These are phyloP conservation scores for Cyrtodaria siliqua DNA, from an alignment of 2,888 invertebrate genomes.

Conservation along the genomic window DNA sequence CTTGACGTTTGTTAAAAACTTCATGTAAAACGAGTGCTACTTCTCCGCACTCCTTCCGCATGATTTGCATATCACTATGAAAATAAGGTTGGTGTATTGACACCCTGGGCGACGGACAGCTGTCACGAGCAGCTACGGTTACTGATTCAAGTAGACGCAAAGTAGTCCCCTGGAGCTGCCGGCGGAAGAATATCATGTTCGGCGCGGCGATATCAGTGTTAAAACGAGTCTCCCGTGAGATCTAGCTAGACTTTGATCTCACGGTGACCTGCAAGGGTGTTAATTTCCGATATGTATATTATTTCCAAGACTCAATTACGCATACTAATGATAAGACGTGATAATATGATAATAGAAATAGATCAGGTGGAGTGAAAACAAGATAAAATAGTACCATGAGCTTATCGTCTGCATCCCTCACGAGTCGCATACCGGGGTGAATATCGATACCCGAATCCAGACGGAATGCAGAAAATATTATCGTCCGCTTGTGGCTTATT, in stretches of 20 bases:
- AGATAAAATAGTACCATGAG: neutral
- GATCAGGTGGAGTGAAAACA: constrained; percentile 13
- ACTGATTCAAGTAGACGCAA: constrained; percentile 36
- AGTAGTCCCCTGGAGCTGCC: constrained; percentile 54
- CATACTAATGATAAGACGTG: neutral
- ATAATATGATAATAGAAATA: constrained; percentile 4
- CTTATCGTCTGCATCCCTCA: too few relatives aligned
- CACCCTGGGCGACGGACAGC: constrained; percentile 47
- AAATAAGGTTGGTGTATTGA: constrained; percentile 33
- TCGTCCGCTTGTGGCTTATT: too few relatives aligned
- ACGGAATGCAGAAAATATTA: too few relatives aligned
- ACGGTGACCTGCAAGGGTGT: constrained; percentile 23
- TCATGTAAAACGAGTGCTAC: neutral
- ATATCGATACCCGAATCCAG: too few relatives aligned
- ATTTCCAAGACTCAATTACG: constrained; percentile 15
- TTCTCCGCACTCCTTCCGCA: constrained; percentile 8
- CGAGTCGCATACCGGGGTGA: too few relatives aligned
- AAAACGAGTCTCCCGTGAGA: constrained; percentile 50
- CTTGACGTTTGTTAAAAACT: too few relatives aligned
- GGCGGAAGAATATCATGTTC: constrained; percentile 60
- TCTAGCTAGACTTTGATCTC: constrained; percentile 53
- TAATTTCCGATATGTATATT: constrained; percentile 35
- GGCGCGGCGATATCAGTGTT: constrained; percentile 33
- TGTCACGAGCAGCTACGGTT: constrained; percentile 28
- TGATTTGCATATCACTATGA: constrained; percentile 13